Evolutionary conservation across 2,113 vertebrate species (phyloP), one percentile per base, ranked within the genome.

Genomic region (Actenoides lindsayi): DNA sequence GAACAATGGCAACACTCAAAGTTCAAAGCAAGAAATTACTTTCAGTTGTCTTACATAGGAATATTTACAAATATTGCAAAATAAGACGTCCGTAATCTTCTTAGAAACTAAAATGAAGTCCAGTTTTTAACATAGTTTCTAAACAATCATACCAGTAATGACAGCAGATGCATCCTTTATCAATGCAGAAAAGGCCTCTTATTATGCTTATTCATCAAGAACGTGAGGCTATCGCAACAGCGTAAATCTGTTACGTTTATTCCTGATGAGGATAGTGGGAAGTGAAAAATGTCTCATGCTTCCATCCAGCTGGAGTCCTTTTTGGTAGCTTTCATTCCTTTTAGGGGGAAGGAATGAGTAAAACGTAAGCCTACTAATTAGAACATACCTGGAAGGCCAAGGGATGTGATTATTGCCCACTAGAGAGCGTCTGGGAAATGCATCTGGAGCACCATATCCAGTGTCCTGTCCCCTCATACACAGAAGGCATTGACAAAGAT

Each of bases 121-220:
- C 83, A 73, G 48, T 64, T 90, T 94, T 90, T 75, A 67, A 87
- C 87, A 80, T 79, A 78, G 44, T 68, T 85, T 59, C 88, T 93
- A 88, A 93, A 76, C 82, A 94, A 83, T 78, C 57, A 73, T 54
- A 79, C 53, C 75, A 90, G 79, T 70, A 87, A 87, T 15, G 39
- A 30, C 42, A 74, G 54, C 81, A 96, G 89, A 84, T 81, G 90
- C 73, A 91, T 53, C 59, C 87, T 80, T 91, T 93, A 68, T 83
- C 81, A 91, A 87, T 57, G 80, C 76, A 93, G 68, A 94, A 73
- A 68, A 89, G 64, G 67, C 60, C 74, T 44, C 84, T 81, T 83
- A 73, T 69, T 83, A 81, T 89, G 88, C 27, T 64, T 84, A n/a
- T 57, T 91, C 71, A 91, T 94, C 88, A 87, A 65, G 74, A 93